Evolutionary conservation across 1,140 invertebrate species (phyloP).

Genomic region (Drosophila eugracilis): DNA sequence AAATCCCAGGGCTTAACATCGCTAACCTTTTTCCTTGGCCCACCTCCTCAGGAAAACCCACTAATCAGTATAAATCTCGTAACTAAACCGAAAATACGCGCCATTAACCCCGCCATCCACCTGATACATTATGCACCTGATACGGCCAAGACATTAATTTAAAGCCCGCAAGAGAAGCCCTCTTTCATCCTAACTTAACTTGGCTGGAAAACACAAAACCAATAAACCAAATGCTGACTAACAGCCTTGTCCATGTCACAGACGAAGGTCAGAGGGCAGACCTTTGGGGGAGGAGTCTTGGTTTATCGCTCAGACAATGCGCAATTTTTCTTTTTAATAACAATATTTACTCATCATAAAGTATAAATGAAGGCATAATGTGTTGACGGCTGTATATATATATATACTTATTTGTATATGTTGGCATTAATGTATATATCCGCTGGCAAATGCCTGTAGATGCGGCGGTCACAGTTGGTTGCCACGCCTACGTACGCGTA

Average conservation of each 20-base stretch:
- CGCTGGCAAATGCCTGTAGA: neutral
- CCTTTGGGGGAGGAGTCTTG: conserved; percentile 9
- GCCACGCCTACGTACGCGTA: conserved; percentile 28
- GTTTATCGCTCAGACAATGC: conserved; percentile 47
- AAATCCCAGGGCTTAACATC: neutral
- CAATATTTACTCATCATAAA: conserved; percentile 69
- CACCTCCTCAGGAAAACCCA: conserved; percentile 4
- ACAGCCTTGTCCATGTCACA: conserved; percentile 29
- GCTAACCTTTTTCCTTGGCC: neutral
- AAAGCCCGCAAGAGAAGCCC: conserved; percentile 28
- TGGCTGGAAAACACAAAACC: conserved; percentile 46
- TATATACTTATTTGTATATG: too few species aligned
- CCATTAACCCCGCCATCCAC: conserved; percentile 31
- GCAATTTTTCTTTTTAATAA: conserved; percentile 65
- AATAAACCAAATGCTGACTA: conserved; percentile 61
- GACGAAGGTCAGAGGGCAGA: conserved; percentile 18
- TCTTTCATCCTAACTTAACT: conserved; percentile 12
- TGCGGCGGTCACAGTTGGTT: conserved; percentile 38
- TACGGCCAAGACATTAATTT: conserved; percentile 49
- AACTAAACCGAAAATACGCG: conserved; percentile 55
- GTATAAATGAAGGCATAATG: conserved; percentile 68
- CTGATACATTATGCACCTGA: conserved; percentile 52
- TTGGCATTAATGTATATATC: conserved; percentile 20
- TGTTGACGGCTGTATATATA: conserved; percentile 53
- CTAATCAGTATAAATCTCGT: conserved; percentile 53